phyloP scores from a whole-genome alignment of 2,888 invertebrate genomes.

The Prosopocoilus inquinatus region DNA sequence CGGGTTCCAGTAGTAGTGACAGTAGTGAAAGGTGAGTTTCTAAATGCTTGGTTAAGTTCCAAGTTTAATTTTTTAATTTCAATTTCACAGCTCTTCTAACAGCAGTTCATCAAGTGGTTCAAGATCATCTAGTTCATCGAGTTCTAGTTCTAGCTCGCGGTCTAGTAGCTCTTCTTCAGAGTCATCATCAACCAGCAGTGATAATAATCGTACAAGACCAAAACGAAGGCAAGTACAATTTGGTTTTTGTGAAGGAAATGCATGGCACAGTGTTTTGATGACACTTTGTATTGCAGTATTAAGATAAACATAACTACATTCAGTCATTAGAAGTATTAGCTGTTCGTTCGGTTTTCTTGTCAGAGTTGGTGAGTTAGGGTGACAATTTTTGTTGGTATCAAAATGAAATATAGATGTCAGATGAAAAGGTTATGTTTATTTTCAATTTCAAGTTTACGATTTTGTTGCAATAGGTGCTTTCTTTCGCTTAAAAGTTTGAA shows the following conservation, averaged over 20 bases:
- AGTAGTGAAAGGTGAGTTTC: constrained; percentile 61
- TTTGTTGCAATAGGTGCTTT: too few relatives aligned
- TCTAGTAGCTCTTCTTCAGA: constrained; percentile 60
- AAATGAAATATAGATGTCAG: too few relatives aligned
- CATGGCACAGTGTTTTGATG: not conserved
- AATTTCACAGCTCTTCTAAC: constrained; percentile 65
- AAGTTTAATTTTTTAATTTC: not conserved
- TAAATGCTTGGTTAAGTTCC: not conserved
- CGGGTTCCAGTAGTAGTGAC: constrained; percentile 78
- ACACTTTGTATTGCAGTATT: too few relatives aligned
- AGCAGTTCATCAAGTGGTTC: constrained; percentile 82
- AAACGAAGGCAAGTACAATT: constrained; percentile 59
- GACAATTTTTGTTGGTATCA: too few relatives aligned
- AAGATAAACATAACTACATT: too few relatives aligned
- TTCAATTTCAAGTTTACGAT: too few relatives aligned
- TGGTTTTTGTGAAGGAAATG: constrained; percentile 13
- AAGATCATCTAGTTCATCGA: constrained; percentile 77
- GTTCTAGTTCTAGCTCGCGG: constrained; percentile 56
- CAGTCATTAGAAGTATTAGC: too few relatives aligned
- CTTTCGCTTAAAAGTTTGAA: too few relatives aligned
- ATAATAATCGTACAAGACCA: constrained; percentile 61
- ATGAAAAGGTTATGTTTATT: too few relatives aligned
- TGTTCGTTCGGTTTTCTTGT: too few relatives aligned
- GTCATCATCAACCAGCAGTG: constrained; percentile 66
- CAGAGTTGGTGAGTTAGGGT: too few relatives aligned